Evolutionary conservation across 2,888 invertebrate species (phyloP), one percentile per base, ranked within the genome.

Genomic region (Escarpia spicata): DNA sequence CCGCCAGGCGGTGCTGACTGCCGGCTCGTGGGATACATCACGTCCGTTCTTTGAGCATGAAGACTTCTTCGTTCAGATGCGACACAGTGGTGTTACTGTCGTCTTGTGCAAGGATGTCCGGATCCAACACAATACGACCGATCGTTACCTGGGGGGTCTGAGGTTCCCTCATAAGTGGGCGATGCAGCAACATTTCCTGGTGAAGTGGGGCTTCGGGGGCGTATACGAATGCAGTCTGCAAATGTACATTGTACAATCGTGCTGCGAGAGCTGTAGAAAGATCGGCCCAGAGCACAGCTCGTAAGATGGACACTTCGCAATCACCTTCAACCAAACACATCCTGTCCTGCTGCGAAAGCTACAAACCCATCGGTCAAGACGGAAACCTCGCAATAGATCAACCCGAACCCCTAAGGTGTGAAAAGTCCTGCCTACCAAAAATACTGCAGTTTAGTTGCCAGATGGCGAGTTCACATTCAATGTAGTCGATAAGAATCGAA

Each of bases 21-120:
- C 93, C 45, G 93, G 93, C 26, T 44, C 52, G 26, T 92, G 93
- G 93, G 93, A 92, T 37, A 31, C 31, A 26, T 31, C 89, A 43
- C 90, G 93, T n/a, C 90, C 45, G n/a, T 92, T 92, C 90, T 92
- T 75, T 15, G 93, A 92, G 31, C 93, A 92, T 45, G 93, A 92
- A 58, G 93, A 92, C 52, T 92, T 92, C 92, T 92, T 92, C 75
- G 44, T 92, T 10, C 92, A 92, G 43, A 92, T 92, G 92, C 92
- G 92, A n/a, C 44, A 89, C 31, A 37, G 37, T 92, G 45, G 92
- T 8, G 52, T 92, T 31, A 92, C 44, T 31, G 52, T 92, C 43
- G 93, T 90, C 26, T 60, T 92, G 15, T 92, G 93, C 75, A 45
- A 90, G 19, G 92, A 92, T 90, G 31, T 92, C 37, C 43, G 15